Evolutionary conservation across 1,140 invertebrate genomes (phyloP), one percentile per base, ranked within the genome.

Genomic region (Macrobrachium rosenbergii): DNA sequence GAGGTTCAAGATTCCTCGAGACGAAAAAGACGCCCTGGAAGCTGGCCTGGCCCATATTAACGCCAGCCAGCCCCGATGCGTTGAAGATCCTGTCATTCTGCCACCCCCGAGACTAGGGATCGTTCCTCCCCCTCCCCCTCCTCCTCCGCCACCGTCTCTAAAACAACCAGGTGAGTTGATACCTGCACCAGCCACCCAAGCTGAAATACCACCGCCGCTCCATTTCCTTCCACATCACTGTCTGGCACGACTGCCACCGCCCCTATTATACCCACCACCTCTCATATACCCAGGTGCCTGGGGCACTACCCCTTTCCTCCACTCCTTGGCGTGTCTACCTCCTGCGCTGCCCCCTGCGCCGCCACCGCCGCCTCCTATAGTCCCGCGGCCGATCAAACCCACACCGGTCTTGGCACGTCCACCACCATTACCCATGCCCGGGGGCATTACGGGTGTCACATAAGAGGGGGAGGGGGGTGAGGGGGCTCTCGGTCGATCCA

Each of bases 1-100:
- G 85, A 14, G 85, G 2, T 87, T 87, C 69, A 87, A 82, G 85
- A 87, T 87, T n/a, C 85, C 85, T 52, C 60, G 23, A 43, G 28
- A 59, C 52, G 85, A 87, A 67, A 87, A 87, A 58, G 77, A 82
- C 23, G 78, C 79, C 58, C 17, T 82, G 16, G 77, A 87, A 79
- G 78, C 59, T 14, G 85, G 78, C 62, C 83, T 84, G 75, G 83
- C 83, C 37, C 73, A 78, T 23, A 64, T 84, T 37, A 73, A 58
- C 67, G 19, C 81, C 16, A 52, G 14, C n/a, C 81, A 52, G 45
- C 81, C 37, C 45, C 12, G 5, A n/a, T 64, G 69, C 45, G 45
- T 37, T 21, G 80, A 64, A 14, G 63, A 62, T 37, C 52, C 21
- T 19, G 63, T 72, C 19, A 43, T 60, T 23, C 73, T 63, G 58